Evolutionary conservation across 2,113 vertebrate genomes (phyloP).

Genomic region (Zapus hudsonius): DNA sequence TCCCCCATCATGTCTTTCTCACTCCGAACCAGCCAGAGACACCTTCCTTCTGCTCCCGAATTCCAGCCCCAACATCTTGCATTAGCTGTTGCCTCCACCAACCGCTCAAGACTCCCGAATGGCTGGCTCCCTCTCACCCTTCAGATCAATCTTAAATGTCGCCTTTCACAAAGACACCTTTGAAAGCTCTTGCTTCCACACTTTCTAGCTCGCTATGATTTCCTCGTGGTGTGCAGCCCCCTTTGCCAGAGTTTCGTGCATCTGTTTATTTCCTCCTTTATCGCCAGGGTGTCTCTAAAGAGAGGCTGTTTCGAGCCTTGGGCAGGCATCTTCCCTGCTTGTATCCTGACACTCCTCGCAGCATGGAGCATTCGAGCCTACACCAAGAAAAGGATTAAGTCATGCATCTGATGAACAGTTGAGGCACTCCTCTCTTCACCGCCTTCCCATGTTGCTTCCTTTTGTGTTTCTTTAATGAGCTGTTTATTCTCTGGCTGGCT

Average conservation of each 20-base stretch:
- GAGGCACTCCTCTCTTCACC: background rate
- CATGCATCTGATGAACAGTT: background rate
- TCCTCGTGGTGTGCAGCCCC: background rate
- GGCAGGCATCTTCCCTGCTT: background rate
- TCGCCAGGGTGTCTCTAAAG: background rate
- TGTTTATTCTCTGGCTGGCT: background rate
- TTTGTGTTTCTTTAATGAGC: background rate
- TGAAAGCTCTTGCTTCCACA: background rate
- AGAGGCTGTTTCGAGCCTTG: background rate
- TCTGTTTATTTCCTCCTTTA: background rate
- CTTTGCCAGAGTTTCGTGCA: background rate
- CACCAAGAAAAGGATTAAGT: background rate
- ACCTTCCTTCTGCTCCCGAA: background rate
- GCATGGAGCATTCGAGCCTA: background rate
- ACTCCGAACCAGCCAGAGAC: background rate
- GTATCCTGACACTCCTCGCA: background rate
- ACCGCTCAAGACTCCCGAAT: background rate
- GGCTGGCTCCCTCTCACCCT: background rate
- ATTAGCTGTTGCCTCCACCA: background rate
- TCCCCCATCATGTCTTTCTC: background rate
- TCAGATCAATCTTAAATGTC: background rate
- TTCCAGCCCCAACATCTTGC: background rate
- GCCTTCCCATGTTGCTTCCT: background rate
- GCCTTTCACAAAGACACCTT: background rate
- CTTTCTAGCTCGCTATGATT: background rate